A percentile compares a stretch with the other conserved stretches of the same genome.
phyloP scores from a whole-genome alignment of 2,113 vertebrate genomes.

The Nesoenas mayeri region DNA sequence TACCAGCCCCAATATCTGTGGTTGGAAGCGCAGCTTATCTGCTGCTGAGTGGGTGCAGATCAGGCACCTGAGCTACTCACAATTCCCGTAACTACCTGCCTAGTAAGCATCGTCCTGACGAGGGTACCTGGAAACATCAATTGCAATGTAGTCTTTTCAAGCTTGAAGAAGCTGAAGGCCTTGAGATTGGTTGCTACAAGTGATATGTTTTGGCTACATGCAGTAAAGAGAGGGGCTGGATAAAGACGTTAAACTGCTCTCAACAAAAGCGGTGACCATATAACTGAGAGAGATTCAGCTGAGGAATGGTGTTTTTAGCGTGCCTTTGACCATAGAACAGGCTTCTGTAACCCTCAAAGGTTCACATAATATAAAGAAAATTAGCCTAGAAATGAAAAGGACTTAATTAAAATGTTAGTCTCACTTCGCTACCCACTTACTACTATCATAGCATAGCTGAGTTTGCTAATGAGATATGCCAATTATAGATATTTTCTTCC shows the following conservation, averaged over 20 bases:
- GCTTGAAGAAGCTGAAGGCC: not conserved
- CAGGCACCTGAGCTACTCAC: accelerated
- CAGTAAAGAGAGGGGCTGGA: accelerated
- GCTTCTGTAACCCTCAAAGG: conserved; percentile 13
- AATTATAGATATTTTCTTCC: not conserved
- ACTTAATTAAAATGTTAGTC: conserved; percentile 60
- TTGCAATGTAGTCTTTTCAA: not conserved
- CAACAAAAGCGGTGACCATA: not conserved
- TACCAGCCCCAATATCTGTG: not conserved
- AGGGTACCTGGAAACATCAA: not conserved
- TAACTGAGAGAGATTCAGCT: not conserved
- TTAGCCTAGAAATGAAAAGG: conserved; percentile 46
- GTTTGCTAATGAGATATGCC: not conserved
- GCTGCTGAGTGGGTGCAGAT: not conserved
- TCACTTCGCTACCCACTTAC: conserved; percentile 33
- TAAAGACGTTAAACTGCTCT: not conserved
- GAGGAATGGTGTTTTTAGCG: conserved; percentile 20
- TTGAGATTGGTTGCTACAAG: not conserved
- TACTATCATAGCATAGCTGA: not conserved
- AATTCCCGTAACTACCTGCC: not conserved
- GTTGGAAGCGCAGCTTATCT: accelerated
- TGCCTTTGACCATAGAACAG: conserved; percentile 25
- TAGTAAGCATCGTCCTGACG: not conserved
- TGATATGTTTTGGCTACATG: not conserved
- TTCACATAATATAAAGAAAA: conserved; percentile 27